Conservation (phyloP, 2,113 vertebrate genomes). For the Fulmarus glacialis region DNA sequence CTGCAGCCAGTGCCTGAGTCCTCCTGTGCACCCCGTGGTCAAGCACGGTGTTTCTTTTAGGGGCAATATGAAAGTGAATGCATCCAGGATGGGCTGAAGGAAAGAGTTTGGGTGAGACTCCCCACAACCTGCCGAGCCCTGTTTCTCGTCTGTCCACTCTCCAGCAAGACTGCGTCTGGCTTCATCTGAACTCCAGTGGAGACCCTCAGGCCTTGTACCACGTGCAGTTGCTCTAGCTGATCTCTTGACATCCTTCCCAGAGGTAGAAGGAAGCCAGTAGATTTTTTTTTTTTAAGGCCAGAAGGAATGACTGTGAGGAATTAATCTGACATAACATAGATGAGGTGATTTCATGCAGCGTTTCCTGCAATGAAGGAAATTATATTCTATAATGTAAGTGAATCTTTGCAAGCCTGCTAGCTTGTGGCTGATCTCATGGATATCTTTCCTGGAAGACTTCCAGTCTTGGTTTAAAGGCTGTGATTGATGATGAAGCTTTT, state of each 20-base stretch:
- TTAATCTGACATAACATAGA: background rate
- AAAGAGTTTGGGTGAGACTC: background rate
- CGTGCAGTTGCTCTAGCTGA: background rate
- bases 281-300: background rate
- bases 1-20: background rate
- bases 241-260: background rate
- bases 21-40: background rate
- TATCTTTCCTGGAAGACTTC: background rate
- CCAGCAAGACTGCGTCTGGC: accelerated
- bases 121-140: background rate
- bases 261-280: background rate
- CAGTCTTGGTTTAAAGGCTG: background rate
- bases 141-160: accelerated
- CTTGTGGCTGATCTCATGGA: background rate
- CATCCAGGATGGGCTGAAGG: background rate
- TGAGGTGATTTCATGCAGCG: background rate
- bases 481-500: background rate
- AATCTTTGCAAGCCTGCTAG: background rate
- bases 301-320: background rate
- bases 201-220: background rate
- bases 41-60: background rate
- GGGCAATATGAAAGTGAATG: background rate
- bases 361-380: background rate
- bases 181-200: background rate
- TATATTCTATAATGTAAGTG: background rate